Conservation (phyloP, 2,888 invertebrate genomes). For the Proisotoma minuta region DNA sequence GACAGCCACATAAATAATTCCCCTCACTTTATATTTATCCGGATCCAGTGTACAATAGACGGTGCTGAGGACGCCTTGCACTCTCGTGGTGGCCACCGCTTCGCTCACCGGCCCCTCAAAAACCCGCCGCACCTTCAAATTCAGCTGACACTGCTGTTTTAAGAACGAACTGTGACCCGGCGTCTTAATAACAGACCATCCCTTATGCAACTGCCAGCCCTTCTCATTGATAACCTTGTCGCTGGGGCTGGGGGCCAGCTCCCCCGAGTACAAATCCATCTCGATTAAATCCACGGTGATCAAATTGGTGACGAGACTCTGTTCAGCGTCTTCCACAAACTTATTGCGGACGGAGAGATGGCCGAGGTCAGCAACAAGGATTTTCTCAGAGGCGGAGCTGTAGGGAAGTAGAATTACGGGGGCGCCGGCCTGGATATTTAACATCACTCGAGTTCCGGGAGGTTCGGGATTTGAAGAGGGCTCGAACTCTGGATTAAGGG, state of each 20-base stretch:
- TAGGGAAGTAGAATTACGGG: constrained; percentile 84
- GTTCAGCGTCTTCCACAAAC: constrained; percentile 54
- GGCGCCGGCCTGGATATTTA: constrained; percentile 65
- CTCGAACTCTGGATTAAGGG: background rate
- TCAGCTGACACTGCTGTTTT: constrained; percentile 74
- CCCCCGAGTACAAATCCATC: constrained; percentile 68
- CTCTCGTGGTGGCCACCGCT: constrained; percentile 65
- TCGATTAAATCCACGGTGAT: constrained; percentile 66
- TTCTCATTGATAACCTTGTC: constrained; percentile 12
- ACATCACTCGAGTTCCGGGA: constrained; percentile 54
- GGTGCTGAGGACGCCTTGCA: constrained; percentile 78
- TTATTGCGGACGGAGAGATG: constrained; percentile 71
- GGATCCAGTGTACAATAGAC: constrained; percentile 76
- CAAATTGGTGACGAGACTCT: constrained; percentile 27
- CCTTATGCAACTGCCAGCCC: constrained; percentile 52
- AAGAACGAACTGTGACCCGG: constrained; percentile 63
- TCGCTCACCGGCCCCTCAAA: constrained; percentile 55
- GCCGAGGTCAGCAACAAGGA: constrained; percentile 76
- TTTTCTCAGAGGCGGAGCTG: constrained; percentile 68
- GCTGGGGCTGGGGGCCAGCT: background rate
- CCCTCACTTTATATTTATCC: constrained; percentile 69
- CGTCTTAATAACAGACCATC: constrained; percentile 55
- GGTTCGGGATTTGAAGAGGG: background rate
- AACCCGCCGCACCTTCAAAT: constrained; percentile 77
- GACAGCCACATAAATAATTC: too few species aligned